These are phyloP conservation scores for Pseudonaja textilis DNA, from an alignment of 2,113 vertebrate species.

Conservation along the genomic window DNA sequence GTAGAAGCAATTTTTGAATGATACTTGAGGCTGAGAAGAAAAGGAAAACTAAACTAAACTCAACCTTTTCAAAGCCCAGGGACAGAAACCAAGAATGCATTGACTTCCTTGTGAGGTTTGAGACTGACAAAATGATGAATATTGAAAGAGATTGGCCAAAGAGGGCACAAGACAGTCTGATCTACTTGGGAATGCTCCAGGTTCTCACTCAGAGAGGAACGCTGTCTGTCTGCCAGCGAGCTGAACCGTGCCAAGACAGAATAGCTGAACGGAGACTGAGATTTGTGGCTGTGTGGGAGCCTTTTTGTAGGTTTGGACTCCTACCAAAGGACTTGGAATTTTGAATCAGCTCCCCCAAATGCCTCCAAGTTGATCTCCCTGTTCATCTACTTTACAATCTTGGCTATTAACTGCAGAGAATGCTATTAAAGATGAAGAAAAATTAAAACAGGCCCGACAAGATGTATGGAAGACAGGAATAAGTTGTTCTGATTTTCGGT, in stretches of 20 bases:
- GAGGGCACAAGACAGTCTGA: not conserved
- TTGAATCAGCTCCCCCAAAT: not conserved
- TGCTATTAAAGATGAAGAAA: not conserved
- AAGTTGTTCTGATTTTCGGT: not conserved
- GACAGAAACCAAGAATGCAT: constrained; percentile 11
- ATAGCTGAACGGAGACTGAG: not conserved
- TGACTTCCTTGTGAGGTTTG: not conserved
- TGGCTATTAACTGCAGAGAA: not conserved
- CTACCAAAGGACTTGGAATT: not conserved
- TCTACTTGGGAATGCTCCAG: constrained; percentile 8
- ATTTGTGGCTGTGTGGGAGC: not conserved
- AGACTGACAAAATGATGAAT: constrained; percentile 9
- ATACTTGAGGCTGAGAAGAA: not conserved
- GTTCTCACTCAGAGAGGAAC: not conserved
- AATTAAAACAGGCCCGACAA: not conserved
- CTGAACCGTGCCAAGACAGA: not conserved
- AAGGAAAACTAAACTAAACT: too few relatives aligned
- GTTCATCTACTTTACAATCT: not conserved
- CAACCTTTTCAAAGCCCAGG: not conserved
- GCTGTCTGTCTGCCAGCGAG: not conserved
- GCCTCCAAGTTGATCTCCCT: not conserved
- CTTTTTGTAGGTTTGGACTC: not conserved
- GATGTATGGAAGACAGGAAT: not conserved
- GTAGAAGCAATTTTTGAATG: not conserved
- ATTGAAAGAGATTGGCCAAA: not conserved